Conservation (phyloP, 2,797 vertebrate genomes). For the Lepilemur septentrionalis region DNA sequence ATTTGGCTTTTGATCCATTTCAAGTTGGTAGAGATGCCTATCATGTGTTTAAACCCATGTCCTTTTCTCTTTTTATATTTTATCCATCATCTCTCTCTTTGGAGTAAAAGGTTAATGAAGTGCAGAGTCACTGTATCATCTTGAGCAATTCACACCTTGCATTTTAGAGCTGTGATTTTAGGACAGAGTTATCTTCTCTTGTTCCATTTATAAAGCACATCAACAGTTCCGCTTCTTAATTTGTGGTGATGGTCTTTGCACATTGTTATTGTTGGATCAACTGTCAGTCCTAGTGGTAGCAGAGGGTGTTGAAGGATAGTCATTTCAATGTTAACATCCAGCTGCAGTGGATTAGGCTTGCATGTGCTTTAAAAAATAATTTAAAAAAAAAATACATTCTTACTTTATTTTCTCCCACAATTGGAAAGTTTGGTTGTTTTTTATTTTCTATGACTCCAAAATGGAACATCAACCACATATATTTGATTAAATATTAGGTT, state of each 20-base stretch:
- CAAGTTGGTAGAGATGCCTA: neutral
- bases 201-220: neutral
- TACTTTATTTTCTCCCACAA: neutral
- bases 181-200: neutral
- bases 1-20: neutral
- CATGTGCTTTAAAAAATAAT: neutral
- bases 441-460: slow-evolving; percentile 45
- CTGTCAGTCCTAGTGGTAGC: neutral
- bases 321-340: neutral
- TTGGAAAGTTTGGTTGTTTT: slow-evolving; percentile 25
- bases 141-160: neutral
- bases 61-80: neutral
- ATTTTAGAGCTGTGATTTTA: slow-evolving; percentile 20
- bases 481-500: slow-evolving; percentile 29
- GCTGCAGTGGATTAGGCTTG: slow-evolving; percentile 43
- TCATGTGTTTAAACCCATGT: neutral
- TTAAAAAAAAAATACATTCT: neutral
- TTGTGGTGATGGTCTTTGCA: neutral
- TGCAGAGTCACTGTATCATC: neutral
- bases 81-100: neutral
- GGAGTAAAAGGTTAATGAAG: neutral
- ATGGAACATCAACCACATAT: neutral
- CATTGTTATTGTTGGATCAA: neutral
- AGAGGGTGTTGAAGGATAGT: neutral
- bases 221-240: neutral